These are phyloP conservation scores for Hydrotaea cyrtoneurina DNA, from an alignment of 2,888 invertebrate genomes.

Conservation along the genomic window DNA sequence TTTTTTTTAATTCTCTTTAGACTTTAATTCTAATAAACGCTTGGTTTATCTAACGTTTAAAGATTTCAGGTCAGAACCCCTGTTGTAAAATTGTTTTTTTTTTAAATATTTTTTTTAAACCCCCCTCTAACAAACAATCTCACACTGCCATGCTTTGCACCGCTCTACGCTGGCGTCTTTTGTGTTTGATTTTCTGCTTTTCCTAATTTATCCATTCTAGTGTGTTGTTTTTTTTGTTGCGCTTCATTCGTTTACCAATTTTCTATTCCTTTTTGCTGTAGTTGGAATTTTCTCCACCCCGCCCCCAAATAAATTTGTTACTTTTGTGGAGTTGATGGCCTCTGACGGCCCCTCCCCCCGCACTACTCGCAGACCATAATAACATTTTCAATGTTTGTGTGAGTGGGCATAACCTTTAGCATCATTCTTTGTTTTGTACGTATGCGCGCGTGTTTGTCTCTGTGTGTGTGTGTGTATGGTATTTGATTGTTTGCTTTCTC, in stretches of 20 bases:
- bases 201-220: not conserved
- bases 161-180: not conserved
- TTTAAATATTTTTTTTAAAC: no score
- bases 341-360: not conserved
- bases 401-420: conserved; percentile 47
- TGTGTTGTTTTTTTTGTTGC: not conserved
- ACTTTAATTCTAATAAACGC: no score
- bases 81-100: no score
- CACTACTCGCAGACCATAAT: not conserved
- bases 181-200: conserved; percentile 10
- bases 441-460: not conserved
- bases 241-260: not conserved
- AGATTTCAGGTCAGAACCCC: no score
- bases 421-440: not conserved
- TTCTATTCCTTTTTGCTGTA: conserved; percentile 4
- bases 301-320: not conserved
- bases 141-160: not conserved
- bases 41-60: no score
- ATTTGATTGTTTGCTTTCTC: conserved; percentile 17
- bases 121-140: not conserved
- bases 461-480: not conserved
- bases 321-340: not conserved
- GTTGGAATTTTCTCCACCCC: not conserved
- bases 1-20: no score
- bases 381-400: not conserved